Base-by-base conservation (phyloP, 2,113 vertebrate species). In the Neotoma lepida region DNA sequence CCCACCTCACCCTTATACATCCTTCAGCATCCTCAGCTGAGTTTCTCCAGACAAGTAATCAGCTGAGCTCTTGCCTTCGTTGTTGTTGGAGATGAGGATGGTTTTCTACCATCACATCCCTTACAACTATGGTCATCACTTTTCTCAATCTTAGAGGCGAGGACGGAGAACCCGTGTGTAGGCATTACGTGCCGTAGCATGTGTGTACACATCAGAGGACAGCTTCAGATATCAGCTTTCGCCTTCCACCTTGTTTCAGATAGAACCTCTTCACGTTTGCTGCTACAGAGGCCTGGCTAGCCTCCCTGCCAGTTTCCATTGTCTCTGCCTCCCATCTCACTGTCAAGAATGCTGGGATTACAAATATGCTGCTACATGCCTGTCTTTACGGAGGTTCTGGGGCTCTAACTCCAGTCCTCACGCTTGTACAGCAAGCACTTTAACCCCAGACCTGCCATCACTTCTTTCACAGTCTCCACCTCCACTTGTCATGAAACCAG, bases 401-500 rank as follows among this genome's bases (percentile, higher is more conserved):
- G 41, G 18, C 5, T 66, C 82, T 66, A 66, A 46, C 28, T 13
- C 58, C 49, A 18, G 61, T 22, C 18, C 28, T 46, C 61, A 35
- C 13, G 20, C 61, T 66, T 46, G 18, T 2, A 13, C 41, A 86
- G 41, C 41, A 66, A 14, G 30, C 30, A 86, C 41, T 33, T 44
- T 74, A 41, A 17, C 70, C 2, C 30, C 30, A 35, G 9, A 41
- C 30, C 82, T 46, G 41, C 2, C 30, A 77, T 74, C 14, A 4
- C 39, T 91, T 94, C 26, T 77, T 94, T 64, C 22, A 39, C 24
- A 63, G 33, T 84, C 33, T 91, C 61, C 54, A 44, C 78, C 90
- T 84, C 64, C 74, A 46, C 46, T 46, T 33, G 58, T 13, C 33
- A 66, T 70, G 44, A 46, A 90, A 39, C 24, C 12, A n/a, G 4